Evolutionary conservation across 1,140 invertebrate genomes (phyloP), one percentile per base, ranked within the genome.

Genomic region (Chymomyza costata): DNA sequence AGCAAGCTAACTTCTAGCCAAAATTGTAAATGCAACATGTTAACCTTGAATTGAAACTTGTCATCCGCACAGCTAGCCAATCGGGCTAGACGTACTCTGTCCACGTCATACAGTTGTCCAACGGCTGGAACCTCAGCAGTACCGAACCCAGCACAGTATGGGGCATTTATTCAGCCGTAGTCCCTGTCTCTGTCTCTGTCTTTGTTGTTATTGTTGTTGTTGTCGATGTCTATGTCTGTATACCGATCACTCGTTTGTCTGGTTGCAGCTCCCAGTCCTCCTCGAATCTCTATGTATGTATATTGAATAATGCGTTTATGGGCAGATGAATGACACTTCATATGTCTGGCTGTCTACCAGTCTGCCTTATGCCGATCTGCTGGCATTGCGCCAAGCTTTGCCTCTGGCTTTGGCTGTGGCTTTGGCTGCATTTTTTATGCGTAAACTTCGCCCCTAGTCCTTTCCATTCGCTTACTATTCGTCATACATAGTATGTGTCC

Each of bases 251-350:
- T 76, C 66, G 71, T 76, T 78, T 78, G 71, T 78, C 71, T 76
- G 30, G 71, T 66, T 69, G 54, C 56, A 28, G 38, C 50, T 41
- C 58, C 50, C 58, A 40, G 54, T 69, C 46, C 53, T 40, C 14
- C 34, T 8, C 19, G 3, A 16, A 11, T 14, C 7, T 10, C 18
- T 28, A 1, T 34, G 14, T 35, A 53, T 25, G 48, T 61, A 71
- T 76, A 76, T 76, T 76, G 73, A 76, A 76, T 78, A 76, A 76
- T 76, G 71, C 71, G 71, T 76, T 76, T 76, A 71, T 76, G 66
- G 71, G 71, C 71, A 76, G 71, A 76, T 76, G 71, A 78, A 76
- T 76, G 71, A 76, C 73, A 76, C 71, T 76, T 78, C 71, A 78
- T 78, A 66, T 62, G 63, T 60, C 66, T 52, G 61, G 56, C 53